Base-by-base conservation (phyloP, 2,113 vertebrate genomes). In the Silurus glanis region DNA sequence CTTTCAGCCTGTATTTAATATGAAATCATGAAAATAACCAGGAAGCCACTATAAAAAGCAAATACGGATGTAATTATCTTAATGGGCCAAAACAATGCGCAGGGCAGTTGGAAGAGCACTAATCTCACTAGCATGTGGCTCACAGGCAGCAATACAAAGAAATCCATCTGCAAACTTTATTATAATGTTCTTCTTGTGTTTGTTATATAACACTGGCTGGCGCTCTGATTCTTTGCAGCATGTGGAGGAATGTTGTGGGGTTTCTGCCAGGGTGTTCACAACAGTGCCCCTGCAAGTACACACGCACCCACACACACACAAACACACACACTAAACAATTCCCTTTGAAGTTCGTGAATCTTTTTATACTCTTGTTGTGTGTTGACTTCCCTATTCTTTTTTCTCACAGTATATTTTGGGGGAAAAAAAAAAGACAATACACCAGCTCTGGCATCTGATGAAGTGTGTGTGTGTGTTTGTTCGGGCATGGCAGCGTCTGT, bases 211-310 rank as follows among this genome's bases (percentile, higher is more conserved):
- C 91, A 92, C 91, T 91, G 91, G 89, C 85, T 4, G 89, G 88
- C 78, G 87, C 89, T 89, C 91, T 94, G 94, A 92, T 93, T 89
- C 93, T 94, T 93, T 94, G 95, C 93, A 92, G 88, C 62, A 90
- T 28, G 58, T 72, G 16, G 87, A 93, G 92, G 94, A 95, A 95
- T 94, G 92, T 87, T 93, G 93, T 86, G 94, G 94, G 94, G 93
- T 80, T 87, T 85, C 85, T 92, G 89, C 92, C 91, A 86, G 89
- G 93, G 93, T 91, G 90, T 93, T 92, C 90, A 90, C 92, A 93
- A 91, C 91, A 92, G 93, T 94, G 93, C 92, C 93, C 91, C 93
- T 90, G 37, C 66, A 66, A 12, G 89, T 92, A 90, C 87, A 89
- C 84, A 58, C 91, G 91, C 92, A 92, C 91, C 92, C 93, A 92